Evolutionary conservation across 2,797 vertebrate genomes (phyloP), one percentile per base, ranked within the genome.

Genomic region (Acanthurus tractus): DNA sequence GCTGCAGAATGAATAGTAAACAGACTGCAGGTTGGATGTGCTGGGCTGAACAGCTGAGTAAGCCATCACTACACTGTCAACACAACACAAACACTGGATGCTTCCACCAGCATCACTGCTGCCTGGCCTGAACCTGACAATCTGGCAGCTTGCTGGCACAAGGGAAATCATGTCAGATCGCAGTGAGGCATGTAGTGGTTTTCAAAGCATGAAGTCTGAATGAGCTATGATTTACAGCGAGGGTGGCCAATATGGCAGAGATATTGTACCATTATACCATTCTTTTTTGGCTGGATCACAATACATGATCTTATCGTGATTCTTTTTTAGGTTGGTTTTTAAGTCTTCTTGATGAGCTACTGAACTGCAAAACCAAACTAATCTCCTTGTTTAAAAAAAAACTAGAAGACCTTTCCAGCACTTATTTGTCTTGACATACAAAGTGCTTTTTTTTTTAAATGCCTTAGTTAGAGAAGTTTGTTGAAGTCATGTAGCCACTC

Each of bases 11-110:
- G 54, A 66, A 74, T 74, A 85, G 71, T 75, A 48, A 73, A 81
- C 58, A 53, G 66, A 64, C 53, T 52, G 65, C 58, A 46, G 38
- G 77, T 74, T 73, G 63, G 78, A 68, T 48, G 76, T 40, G 36
- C 25, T 10, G 58, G 56, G 68, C 22, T 42, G 74, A 80, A 89
- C 76, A 83, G 93, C 91, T 93, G 93, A 95, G 75, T 81, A 86
- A 88, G 86, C 80, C 70, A 57, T 81, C 72, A 46, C 78, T 18
- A 63, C 68, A 29, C 55, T 65, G 73, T 74, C 83, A 85, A 79
- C 78, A 87, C 80, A 86, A 88, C 72, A 83, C 74, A 76, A 78
- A 89, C 72, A 74, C 89, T 92, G 77, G 92, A 92, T 52, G 77
- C 69, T 91, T 93, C 92, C 73, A 88, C 64, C 52, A 46, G 65